Base-by-base conservation (phyloP, 2,113 vertebrate species). In the Sterna hirundo region DNA sequence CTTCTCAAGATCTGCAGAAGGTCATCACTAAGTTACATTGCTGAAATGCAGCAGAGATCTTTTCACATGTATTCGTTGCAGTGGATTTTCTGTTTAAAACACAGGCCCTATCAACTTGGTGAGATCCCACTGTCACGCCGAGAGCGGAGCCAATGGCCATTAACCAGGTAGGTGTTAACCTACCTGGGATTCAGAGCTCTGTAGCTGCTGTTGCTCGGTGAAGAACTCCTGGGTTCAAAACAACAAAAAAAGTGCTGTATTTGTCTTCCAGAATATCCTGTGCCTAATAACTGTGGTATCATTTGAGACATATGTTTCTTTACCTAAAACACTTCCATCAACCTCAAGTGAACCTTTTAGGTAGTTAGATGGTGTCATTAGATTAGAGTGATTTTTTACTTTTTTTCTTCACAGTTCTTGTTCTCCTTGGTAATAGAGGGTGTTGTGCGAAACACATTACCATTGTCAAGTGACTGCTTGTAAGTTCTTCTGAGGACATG, bases 381-480 rank as follows among this genome's bases (percentile, higher is more conserved):
- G 29, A 68, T 42, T 68, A 79, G 29, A 83, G 55, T 38, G 17
- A 14, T 18, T 11, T 8, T 26, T 13, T 76, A 14, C 5, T n/a
- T 71, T 29, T 38, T 38, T 18, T 32, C 49, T 54, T 61, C 11
- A 14, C 49, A 38, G 19, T 71, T 49, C 38, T 72, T 74, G 62
- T 49, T 86, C 40, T 83, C 25, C 14, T 49, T 32, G 30, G 13
- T 81, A 85, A 68, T 21, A 78, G 55, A 83, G 6, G 4, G 10
- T 52, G 22, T 52, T 25, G 18, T 83, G 40, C 74, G 38, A 81
- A 94, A 85, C 14, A 5, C 2, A 0, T 83, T 68, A 38, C 15
- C 6, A 29, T 38, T 6, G 0, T 55, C 44, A 83, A 29, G 19
- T 36, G 36, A 36, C n/a, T 85, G 25, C 1, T 14, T 72, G 0